Percentiles rank a stretch among this genome's conserved stretches.
These are phyloP conservation scores for Cyclura pinguis DNA, from an alignment of 2,797 vertebrate species.

Conservation along the genomic window DNA sequence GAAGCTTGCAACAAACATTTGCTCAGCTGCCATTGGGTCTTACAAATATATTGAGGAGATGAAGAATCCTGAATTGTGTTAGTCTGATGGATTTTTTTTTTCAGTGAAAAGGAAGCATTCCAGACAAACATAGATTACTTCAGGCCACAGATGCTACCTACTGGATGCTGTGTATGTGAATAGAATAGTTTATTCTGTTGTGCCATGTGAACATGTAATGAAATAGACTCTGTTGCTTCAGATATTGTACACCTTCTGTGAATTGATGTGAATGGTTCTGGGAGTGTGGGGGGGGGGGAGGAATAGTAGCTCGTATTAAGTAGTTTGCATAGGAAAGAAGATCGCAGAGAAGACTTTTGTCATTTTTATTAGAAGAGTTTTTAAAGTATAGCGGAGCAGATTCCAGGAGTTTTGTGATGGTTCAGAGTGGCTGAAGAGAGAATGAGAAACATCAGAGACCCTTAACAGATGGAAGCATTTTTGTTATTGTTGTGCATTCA, in stretches of 20 bases:
- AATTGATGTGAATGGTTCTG: neutral
- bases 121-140: neutral
- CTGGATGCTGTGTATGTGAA: neutral
- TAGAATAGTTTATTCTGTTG: neutral
- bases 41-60: neutral
- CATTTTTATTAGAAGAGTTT: neutral
- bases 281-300: neutral
- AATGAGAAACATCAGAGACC: neutral
- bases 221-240: neutral
- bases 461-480: conserved; percentile 7
- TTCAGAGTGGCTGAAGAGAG: neutral
- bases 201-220: no score
- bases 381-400: neutral
- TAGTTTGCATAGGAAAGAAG: neutral
- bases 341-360: neutral
- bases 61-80: neutral
- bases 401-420: neutral
- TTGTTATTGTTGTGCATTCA: neutral
- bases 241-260: no score
- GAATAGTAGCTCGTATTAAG: neutral
- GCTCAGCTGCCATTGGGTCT: neutral
- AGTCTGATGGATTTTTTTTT: neutral
- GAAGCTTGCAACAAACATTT: conserved; percentile 9
- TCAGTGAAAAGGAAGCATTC: neutral
- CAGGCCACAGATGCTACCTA: neutral